These are phyloP conservation scores for Hippasteria phrygiana DNA, from an alignment of 53 echinoderm and acorn worm species.

Conservation along the genomic window DNA sequence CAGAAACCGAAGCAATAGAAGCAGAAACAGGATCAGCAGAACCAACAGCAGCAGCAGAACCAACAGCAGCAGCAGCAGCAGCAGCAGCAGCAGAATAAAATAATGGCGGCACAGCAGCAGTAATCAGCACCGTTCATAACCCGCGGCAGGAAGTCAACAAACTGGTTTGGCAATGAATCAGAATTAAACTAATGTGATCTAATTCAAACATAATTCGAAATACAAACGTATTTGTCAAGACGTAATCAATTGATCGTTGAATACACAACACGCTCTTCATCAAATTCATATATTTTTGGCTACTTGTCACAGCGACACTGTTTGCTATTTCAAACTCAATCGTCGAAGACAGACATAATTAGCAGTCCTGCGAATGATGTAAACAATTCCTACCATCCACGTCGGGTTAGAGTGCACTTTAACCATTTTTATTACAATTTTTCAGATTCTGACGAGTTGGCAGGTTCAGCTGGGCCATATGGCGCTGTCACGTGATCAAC, in stretches of 20 bases:
- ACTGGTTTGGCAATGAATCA: no score
- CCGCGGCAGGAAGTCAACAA: no score
- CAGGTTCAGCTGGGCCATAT: not conserved
- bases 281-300: not conserved
- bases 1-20: no score
- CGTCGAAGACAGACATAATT: not conserved
- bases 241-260: not conserved
- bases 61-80: no score
- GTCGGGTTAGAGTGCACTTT: no score
- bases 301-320: constrained; percentile 1
- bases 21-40: no score
- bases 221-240: not conserved
- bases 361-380: not conserved
- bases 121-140: no score
- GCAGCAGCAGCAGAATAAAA: no score
- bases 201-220: not conserved
- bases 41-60: no score
- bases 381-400: not conserved
- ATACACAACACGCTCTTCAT: not conserved
- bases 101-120: no score
- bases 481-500: not conserved
- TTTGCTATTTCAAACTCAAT: not conserved
- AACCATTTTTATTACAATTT: not conserved
- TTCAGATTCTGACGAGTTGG: not conserved
- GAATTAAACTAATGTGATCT: not conserved